Base-by-base conservation (phyloP, 2,888 invertebrate species). In the Hypena proboscidalis region DNA sequence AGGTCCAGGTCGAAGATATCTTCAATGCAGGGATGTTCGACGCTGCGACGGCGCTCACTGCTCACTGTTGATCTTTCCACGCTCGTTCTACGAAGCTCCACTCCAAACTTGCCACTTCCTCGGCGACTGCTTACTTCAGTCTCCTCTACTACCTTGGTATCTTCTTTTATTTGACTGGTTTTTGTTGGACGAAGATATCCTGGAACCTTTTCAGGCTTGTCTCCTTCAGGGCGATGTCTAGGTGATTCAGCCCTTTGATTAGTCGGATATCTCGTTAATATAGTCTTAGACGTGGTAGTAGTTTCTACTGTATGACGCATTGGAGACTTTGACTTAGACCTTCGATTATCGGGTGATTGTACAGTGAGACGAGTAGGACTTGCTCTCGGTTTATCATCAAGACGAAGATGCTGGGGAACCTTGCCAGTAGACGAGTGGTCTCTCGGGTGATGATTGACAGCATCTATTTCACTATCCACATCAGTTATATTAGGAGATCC, bases 1-100 rank as follows among this genome's bases (percentile, higher is more conserved):
- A 94, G 85, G 69, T 93, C 92, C 56, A 95, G 70, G 65, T 96
- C 95, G 59, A 92, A 94, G 53, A 96, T 94, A 58, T 95, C 94
- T 80, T 96, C 95, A 58, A 96, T 93, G 66, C 93, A 92, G 58
- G 92, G 85, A 58, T 92, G 90, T 37, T 92, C 91, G 23, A 85
- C 79, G 49, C 91, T 90, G 62, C 89, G 84, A 20, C 88, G 85
- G 38, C 91, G 85, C 56, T 90, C 86, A 40, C 84, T 86, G 51
- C 85, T 89, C n/a, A 75, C 73, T 3, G 88, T 80, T 1, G 85
- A 80, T 52, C 90, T 83, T 52, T 92, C 92, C 4, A 91, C 86
- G 59, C 93, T 92, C 1, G 93, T 93, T 44, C 92, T 89, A 14
- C 92, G 92, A 15, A 94, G 82, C 33, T 94, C 94, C 4, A 95